These are phyloP conservation scores for Lycopodina hypogea DNA, from an alignment of 37 sponge, comb jelly and placozoan species.

Conservation along the genomic window DNA sequence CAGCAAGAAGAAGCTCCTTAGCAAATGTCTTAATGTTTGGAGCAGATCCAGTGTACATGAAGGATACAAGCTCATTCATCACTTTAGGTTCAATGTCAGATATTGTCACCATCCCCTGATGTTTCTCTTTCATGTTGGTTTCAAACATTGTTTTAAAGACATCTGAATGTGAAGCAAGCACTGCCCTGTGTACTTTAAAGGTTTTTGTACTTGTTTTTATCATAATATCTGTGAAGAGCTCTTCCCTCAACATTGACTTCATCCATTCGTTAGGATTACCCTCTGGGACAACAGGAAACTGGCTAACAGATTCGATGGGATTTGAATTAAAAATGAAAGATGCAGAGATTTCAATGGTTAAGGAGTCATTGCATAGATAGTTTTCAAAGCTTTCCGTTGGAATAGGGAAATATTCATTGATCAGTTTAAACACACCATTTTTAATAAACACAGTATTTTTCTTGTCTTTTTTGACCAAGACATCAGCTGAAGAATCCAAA, in stretches of 20 bases:
- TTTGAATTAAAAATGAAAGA: not conserved
- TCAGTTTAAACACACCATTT: no score
- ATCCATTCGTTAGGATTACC: not conserved
- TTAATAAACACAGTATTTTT: no score
- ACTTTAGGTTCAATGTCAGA: not conserved
- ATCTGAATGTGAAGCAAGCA: conserved; percentile 4
- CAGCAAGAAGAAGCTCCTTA: not conserved
- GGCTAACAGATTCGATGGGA: not conserved
- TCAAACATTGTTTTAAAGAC: conserved; percentile 1
- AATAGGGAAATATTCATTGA: not conserved
- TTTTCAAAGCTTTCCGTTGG: not conserved
- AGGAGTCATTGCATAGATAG: not conserved
- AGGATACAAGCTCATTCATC: not conserved
- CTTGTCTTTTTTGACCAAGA: no score
- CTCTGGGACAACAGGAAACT: not conserved
- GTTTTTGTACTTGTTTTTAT: not conserved
- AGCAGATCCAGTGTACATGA: conserved; percentile 1
- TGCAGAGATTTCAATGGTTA: not conserved
- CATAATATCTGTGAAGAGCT: conserved; percentile 7
- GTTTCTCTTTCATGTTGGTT: not conserved
- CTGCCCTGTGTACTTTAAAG: not conserved
- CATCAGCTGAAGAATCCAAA: no score
- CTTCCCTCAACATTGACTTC: not conserved
- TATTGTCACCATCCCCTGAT: not conserved
- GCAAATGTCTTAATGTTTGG: conserved; percentile 4